phyloP scores from a whole-genome alignment of 2,113 vertebrate species.

The Numida meleagris region DNA sequence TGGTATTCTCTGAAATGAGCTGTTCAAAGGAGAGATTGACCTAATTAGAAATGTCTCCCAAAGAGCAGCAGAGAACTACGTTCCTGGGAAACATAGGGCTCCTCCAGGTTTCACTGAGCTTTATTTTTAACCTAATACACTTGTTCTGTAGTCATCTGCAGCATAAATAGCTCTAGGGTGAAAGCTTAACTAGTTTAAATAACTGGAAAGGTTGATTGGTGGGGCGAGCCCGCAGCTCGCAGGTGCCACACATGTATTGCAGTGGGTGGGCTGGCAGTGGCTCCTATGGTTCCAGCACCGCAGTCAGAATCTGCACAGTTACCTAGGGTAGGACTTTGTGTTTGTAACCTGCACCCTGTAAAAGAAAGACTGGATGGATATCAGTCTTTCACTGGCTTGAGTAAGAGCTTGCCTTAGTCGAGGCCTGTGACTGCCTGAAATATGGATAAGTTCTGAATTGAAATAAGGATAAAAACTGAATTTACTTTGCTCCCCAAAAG shows the following conservation, averaged over 20 bases:
- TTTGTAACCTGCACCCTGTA: background rate
- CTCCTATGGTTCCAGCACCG: background rate
- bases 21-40: constrained; percentile 16
- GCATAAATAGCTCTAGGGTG: background rate
- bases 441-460: background rate
- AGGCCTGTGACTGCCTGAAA: background rate
- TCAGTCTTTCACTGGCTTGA: fast-evolving
- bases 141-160: background rate
- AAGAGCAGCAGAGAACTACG: background rate
- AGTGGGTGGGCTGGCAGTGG: background rate
- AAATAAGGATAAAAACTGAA: background rate
- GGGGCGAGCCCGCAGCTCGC: background rate
- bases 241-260: background rate
- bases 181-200: background rate
- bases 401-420: background rate
- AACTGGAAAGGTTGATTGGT: background rate
- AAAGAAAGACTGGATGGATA: background rate
- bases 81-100: background rate
- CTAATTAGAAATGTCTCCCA: constrained; percentile 50
- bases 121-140: background rate
- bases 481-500: background rate
- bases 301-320: background rate
- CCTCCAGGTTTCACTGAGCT: background rate
- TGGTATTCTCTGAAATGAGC: background rate
- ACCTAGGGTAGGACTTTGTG: background rate